Base-by-base conservation (phyloP, 1,140 invertebrate genomes). In the Drosophila varians region DNA sequence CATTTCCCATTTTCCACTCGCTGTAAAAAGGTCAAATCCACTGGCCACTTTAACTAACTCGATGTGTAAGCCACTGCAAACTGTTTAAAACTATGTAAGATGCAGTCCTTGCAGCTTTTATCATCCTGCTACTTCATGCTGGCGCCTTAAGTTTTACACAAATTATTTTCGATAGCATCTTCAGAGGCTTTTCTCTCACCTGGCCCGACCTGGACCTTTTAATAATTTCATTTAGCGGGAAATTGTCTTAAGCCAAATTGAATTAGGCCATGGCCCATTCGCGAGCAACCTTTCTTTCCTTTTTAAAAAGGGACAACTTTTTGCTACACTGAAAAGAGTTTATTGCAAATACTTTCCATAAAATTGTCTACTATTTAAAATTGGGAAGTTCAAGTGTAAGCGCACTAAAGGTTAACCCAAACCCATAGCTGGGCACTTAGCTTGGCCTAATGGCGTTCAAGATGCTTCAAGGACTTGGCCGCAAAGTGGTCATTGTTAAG, bases 121-220 rank as follows among this genome's bases (percentile, higher is more conserved):
- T 12, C 12, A 25, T 12, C 28, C 34, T 40, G 31, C 42, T 64
- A 28, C 61, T 55, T 14, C 40, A 54, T 18, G 26, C 18, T 54
- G 28, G 28, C 34, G 34, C 42, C 48, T 65, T 60, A 45, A 28
- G 45, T 66, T 75, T 60, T 52, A 61, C 51, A 76, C 71, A 86
- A 84, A 84, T 79, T 79, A 73, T 86, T 61, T 65, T 18, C 80
- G 80, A 84, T 84, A 80, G 79, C 57, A 84, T 84, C 80, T 54
- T 46, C 18, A 66, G 25, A 25, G 25, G 14, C 25, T 12, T 36
- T 19, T 38, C 38, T 23, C 46, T 21, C 18, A n/a, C 9, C 3
- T 21, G 42, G 14, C 19, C 16, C 31, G 25, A 9, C 38, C 38
- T 18, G 16, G 45, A 65, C 72, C 72, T 77, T 82, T 74, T 86